phyloP scores from a whole-genome alignment of 2,113 vertebrate genomes.

The Microcebus murinus region DNA sequence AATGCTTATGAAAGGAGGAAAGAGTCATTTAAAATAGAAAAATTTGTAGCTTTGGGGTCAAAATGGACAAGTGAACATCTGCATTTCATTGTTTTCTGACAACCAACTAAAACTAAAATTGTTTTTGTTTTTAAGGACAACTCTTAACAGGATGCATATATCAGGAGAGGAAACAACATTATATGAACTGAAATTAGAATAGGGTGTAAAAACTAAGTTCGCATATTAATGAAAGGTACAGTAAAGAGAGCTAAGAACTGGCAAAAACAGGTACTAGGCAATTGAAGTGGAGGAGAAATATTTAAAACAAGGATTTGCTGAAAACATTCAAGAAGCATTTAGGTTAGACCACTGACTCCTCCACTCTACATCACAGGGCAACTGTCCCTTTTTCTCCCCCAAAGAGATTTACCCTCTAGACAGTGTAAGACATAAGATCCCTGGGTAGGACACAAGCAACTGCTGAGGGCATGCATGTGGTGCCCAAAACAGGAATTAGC shows the following conservation, averaged over 20 bases:
- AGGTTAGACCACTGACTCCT: not conserved
- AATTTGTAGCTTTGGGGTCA: not conserved
- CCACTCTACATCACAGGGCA: not conserved
- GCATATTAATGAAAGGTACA: not conserved
- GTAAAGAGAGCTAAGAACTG: not conserved
- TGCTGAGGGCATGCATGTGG: not conserved
- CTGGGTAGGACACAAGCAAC: not conserved
- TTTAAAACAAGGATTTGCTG: not conserved
- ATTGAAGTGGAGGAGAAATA: not conserved
- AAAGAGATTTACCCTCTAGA: constrained; percentile 1
- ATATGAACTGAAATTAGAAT: constrained; percentile 13
- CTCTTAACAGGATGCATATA: not conserved
- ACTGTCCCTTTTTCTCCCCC: not conserved
- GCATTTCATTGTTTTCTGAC: not conserved
- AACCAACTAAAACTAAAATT: not conserved
- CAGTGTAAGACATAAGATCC: not conserved
- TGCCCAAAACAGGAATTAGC: not conserved
- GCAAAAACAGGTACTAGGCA: not conserved
- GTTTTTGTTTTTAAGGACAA: not conserved
- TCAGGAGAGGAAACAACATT: not conserved
- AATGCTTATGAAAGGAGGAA: not conserved
- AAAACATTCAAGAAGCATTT: not conserved
- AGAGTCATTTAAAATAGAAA: not conserved
- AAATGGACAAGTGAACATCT: not conserved
- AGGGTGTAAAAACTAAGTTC: not conserved